Base-by-base conservation (phyloP, 2,888 invertebrate genomes). In the Xanthia togata region DNA sequence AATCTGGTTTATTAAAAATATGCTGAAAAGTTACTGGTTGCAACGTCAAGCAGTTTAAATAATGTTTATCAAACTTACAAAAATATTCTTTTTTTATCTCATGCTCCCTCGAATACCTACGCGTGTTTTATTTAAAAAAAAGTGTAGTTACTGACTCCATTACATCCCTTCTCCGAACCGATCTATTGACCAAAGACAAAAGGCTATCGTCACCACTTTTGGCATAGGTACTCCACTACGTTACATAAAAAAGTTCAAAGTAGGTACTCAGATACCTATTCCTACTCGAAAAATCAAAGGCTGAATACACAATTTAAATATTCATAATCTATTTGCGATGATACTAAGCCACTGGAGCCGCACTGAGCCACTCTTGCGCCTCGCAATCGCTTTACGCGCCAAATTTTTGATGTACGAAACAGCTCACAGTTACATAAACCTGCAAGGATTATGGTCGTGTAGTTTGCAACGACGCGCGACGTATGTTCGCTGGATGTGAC, bases 371-470 rank as follows among this genome's bases (percentile, higher is more conserved):
- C 79, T 78, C 63, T 26, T 70, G 57, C 63, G 73, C 73, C 35
- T 72, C 57, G 73, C 68, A 81, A 86, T 86, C 80, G 47, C 85
- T 92, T 92, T 90, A 92, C 75, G 86, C 83, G 81, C 85, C 81
- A 88, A 90, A 89, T 89, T 92, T 91, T 73, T 90, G 85, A 90
- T 88, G 87, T 87, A 83, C 85, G 81, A 73, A 82, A 83, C 81
- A 76, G 84, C 80, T 81, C 41, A 73, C 76, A 57, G 76, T 74
- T 84, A 82, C 81, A 80, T 78, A 77, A 70, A 73, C 76, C 77
- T 78, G 63, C 72, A 70, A 72, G 85, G 80, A 83, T 85, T 80
- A 83, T 73, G 77, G 59, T 31, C 59, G 73, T 63, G 65, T 73
- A 83, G 80, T 80, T 85, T 70, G 20, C 67, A 12, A 14, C 0